Evolutionary conservation across 1,140 invertebrate species (phyloP), one percentile per base, ranked within the genome.

Genomic region (Diprion similis): DNA sequence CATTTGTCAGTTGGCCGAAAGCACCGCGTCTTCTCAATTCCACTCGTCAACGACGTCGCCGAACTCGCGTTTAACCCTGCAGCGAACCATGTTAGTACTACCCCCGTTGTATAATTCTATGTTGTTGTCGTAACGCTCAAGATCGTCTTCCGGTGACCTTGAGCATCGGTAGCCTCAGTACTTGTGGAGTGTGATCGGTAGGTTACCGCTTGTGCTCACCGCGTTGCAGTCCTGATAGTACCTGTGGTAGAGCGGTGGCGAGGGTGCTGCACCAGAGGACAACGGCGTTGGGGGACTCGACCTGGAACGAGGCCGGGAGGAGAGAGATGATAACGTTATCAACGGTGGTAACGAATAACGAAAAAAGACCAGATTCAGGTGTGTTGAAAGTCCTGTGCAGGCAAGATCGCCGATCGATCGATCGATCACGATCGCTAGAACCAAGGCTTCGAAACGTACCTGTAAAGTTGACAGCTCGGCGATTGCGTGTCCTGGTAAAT

Each of bases 81-180:
- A 37, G 24, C 11, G 51, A 59, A 59, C 51, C 51, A 17, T 17
- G 51, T 59, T 13, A 59, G 4, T 37, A 59, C n/a, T 59, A 17
- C n/a, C 51, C 11, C 51, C 51, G 51, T 17, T 15, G 51, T 13
- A 17, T 6, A 15, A 59, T 6, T 59, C 51, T 13, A 59, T 0
- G 51, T 17, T 51, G 48, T 15, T 59, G 51, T 59, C 11, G 51
- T 59, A 59, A 59, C n/a, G 51, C 51, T 15, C 51, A 8, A 59
- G 51, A 59, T 59, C 51, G 11, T 17, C 51, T 13, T 15, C 74
- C 48, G 83, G 81, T 78, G 82, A 82, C 82, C 87, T 88, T 88
- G 87, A 87, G 84, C 85, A 85, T 75, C 85, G 83, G 73, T 86
- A 88, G 78, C 86, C 87, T 88, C 87, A 88, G 87, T 88, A 88